Conservation (phyloP, 2,797 vertebrate genomes). For the Acrossocheilus fasciatus region DNA sequence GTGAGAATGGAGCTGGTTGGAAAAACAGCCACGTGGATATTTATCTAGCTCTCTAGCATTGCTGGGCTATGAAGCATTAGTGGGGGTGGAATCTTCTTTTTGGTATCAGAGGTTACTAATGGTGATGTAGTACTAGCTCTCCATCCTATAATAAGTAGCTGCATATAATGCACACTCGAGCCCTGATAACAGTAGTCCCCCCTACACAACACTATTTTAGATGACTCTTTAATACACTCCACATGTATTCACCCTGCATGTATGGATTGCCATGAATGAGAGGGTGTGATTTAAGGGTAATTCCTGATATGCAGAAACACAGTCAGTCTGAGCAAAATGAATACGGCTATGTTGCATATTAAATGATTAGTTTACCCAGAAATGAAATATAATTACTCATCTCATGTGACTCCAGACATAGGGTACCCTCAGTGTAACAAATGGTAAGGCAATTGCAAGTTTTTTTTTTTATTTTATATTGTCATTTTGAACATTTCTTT, state of each 20-base stretch:
- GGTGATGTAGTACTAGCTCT: slow-evolving; percentile 53
- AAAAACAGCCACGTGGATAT: slow-evolving; percentile 41
- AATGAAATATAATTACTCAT: neutral
- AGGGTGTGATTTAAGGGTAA: slow-evolving; percentile 8
- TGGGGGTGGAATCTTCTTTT: slow-evolving; percentile 49
- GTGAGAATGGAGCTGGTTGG: neutral
- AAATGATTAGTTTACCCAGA: neutral
- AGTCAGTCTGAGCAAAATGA: neutral
- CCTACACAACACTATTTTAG: slow-evolving; percentile 48
- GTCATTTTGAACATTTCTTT: neutral
- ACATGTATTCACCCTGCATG: slow-evolving; percentile 42
- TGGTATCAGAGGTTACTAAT: slow-evolving; percentile 56
- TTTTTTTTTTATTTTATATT: neutral
- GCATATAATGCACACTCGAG: slow-evolving; percentile 37
- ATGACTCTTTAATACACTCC: slow-evolving; percentile 49
- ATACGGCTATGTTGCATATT: neutral
- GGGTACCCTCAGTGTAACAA: neutral
- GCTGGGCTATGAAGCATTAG: slow-evolving; percentile 52
- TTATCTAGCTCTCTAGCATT: slow-evolving; percentile 27
- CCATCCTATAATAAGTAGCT: slow-evolving; percentile 48
- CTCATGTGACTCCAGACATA: neutral
- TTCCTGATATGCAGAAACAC: neutral
- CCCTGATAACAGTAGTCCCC: slow-evolving; percentile 38
- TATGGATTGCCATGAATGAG: slow-evolving; percentile 8
- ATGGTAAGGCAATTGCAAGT: neutral